A percentile compares a stretch with the other conserved stretches of the same genome.
Conservation (phyloP, 2,888 invertebrate genomes). For the Zaprionus lineosus region DNA sequence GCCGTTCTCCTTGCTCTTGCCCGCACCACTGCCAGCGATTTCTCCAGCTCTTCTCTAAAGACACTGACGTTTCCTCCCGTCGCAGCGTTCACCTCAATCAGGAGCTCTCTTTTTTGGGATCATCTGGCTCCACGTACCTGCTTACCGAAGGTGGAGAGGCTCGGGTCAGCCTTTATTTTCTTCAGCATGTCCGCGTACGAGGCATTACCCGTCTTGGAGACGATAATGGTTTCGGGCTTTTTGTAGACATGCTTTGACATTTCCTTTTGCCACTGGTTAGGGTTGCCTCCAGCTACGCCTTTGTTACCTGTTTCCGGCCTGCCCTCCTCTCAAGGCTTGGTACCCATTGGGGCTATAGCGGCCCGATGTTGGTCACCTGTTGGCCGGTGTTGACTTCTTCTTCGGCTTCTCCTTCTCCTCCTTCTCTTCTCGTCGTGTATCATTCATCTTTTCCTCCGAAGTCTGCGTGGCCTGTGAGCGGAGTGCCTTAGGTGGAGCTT, state of each 20-base stretch:
- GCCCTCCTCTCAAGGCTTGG: background rate
- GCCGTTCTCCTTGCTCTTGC: background rate
- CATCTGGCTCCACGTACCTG: background rate
- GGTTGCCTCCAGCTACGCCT: background rate
- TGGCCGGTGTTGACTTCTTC: background rate
- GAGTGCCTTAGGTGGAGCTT: background rate
- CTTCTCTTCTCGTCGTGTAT: background rate
- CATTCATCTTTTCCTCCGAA: too few species aligned
- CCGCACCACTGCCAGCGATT: background rate
- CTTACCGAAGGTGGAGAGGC: background rate
- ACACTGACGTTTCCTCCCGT: too few species aligned
- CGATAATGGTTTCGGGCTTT: background rate
- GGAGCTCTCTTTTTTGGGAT: background rate
- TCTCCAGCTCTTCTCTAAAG: too few species aligned
- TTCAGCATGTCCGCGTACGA: slow-evolving; percentile 1
- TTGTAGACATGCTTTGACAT: background rate
- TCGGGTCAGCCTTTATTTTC: background rate
- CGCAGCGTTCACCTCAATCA: background rate
- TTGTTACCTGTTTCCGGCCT: background rate
- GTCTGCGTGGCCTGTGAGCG: background rate
- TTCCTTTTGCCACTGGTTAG: background rate
- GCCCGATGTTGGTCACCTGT: too few species aligned
- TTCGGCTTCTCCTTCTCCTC: background rate
- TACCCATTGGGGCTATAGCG: too few species aligned
- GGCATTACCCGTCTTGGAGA: background rate